These are phyloP conservation scores for Trilocha varians DNA, from an alignment of 2,888 invertebrate genomes.

Conservation along the genomic window DNA sequence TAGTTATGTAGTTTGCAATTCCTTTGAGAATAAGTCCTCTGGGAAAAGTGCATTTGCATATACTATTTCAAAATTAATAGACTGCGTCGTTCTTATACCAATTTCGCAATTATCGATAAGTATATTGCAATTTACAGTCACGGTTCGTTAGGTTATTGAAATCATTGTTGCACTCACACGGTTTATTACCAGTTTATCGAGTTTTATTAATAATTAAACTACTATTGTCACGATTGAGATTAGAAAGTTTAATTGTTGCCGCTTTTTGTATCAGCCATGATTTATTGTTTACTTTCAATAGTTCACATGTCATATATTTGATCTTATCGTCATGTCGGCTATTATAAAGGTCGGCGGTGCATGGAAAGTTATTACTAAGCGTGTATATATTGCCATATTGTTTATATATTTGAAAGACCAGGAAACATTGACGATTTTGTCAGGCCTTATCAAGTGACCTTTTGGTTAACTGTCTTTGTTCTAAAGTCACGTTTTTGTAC, in stretches of 20 bases:
- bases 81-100: conserved; percentile 23
- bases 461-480: background rate
- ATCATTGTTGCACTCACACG: conserved; percentile 25
- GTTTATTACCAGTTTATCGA: conserved; percentile 23
- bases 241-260: conserved; percentile 54
- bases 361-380: conserved; percentile 37
- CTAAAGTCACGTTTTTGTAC: background rate
- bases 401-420: background rate
- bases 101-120: conserved; percentile 28
- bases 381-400: conserved; percentile 5
- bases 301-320: conserved; percentile 21
- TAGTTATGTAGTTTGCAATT: too few species aligned
- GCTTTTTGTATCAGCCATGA: conserved; percentile 24
- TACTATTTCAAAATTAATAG: conserved; percentile 17
- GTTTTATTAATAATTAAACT: conserved; percentile 21
- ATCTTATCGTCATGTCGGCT: conserved; percentile 39
- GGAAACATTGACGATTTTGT: background rate
- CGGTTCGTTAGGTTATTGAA: conserved; percentile 32
- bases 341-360: conserved; percentile 40
- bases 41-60: too few species aligned
- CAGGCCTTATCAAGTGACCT: background rate
- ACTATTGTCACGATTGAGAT: conserved; percentile 43
- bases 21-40: too few species aligned
- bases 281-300: conserved; percentile 30
- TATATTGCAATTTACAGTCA: conserved; percentile 32